These are phyloP conservation scores for Linnaemya tessellans DNA, from an alignment of 2,888 invertebrate species.

Conservation along the genomic window DNA sequence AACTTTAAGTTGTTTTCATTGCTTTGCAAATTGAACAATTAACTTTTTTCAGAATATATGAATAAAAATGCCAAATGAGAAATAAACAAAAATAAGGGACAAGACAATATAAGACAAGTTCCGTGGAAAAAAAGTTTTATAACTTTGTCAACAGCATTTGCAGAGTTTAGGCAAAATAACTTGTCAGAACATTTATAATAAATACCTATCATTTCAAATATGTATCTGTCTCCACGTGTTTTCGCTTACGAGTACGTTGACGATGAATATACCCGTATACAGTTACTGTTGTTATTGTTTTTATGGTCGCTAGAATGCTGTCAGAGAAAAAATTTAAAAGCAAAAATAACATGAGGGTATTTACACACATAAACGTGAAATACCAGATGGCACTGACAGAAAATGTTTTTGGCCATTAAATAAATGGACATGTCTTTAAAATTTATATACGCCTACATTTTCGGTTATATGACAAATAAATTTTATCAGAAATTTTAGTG, in stretches of 20 bases:
- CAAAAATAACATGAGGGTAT: background rate
- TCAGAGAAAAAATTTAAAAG: background rate
- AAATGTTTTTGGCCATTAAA: background rate
- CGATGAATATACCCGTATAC: background rate
- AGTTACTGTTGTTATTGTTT: background rate
- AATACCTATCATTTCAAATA: background rate
- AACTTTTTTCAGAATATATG: slow-evolving; percentile 7
- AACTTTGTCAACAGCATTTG: slow-evolving; percentile 31
- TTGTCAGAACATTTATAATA: slow-evolving; percentile 26
- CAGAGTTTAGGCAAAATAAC: slow-evolving; percentile 20
- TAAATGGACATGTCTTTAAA: background rate
- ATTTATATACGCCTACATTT: background rate
- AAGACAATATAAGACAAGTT: background rate
- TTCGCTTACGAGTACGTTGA: background rate
- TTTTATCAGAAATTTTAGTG: no score
- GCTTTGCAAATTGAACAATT: slow-evolving; percentile 31
- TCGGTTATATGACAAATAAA: no score
- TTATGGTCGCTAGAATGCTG: background rate
- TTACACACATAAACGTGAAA: background rate
- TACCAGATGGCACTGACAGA: background rate
- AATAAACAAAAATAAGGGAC: background rate
- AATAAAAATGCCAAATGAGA: background rate
- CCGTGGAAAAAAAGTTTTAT: slow-evolving; percentile 12
- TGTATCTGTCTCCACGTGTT: background rate
- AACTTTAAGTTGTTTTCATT: slow-evolving; percentile 23